Base-by-base conservation (phyloP, 2,888 invertebrate genomes). In the Galerucella nymphaeae region DNA sequence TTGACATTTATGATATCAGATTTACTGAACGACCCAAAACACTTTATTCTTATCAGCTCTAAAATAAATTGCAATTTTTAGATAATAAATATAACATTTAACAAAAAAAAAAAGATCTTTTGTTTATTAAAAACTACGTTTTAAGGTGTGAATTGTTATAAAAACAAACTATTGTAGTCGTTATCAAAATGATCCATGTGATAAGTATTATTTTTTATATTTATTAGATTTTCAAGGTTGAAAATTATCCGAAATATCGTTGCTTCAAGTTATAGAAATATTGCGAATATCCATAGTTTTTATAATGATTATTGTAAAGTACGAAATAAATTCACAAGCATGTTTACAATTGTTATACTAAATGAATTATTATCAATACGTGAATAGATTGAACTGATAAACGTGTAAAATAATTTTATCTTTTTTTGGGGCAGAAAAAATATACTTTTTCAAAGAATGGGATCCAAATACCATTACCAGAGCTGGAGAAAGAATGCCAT, bases 1-100 rank as follows among this genome's bases (percentile, higher is more conserved):
- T n/a, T 59, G 66, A 67, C 48, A 67, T 38, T 61, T 50, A 50
- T 50, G 45, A 61, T 50, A 67, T 67, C 48, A 67, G 50, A 61
- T 58, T 48, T 50, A 67, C 42, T 38, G 30, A 18, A 20, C 18
- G 10, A 53, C 18, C 18, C 18, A 53, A 53, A 53, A 53, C 53
- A 53, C 48, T 48, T 53, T 53, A 53, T 53, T 11, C 53, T 10
- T 53, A 53, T 16, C 48, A n/a, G 30, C 9, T 9, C 9, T 48
- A n/a, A 48, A 48, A 16, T 48, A 48, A 48, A 48, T 48, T 48
- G 48, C 48, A n/a, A 48, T 48, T 48, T 48, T 48, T n/a, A n/a
- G n/a, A n/a, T n/a, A 48, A 38, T 38, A 38, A 38, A 38, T 6
- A 30, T 23, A n/a, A n/a, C n/a, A n/a, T n/a, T n/a, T n/a, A n/a